Conservation (phyloP, 2,888 invertebrate genomes). For the Pimpla rufipes region DNA sequence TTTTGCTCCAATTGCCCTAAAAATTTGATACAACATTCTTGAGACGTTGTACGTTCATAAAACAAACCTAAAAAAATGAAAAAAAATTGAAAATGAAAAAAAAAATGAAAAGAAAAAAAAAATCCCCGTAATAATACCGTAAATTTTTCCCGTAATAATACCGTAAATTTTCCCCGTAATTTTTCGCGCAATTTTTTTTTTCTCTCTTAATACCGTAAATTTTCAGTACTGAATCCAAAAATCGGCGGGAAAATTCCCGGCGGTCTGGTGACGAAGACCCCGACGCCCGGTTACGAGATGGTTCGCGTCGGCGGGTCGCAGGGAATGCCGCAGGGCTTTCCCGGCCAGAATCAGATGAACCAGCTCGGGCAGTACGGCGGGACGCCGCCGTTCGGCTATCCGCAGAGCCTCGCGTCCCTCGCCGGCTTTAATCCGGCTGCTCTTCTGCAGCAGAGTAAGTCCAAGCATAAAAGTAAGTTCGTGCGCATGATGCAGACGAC, state of each 20-base stretch:
- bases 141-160: too few species aligned
- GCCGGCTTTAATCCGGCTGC: constrained; percentile 91
- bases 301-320: constrained; percentile 86
- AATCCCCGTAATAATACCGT: too few species aligned
- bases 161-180: too few species aligned
- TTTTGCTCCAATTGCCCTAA: too few species aligned
- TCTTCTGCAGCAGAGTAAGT: constrained; percentile 94
- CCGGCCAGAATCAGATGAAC: constrained; percentile 83
- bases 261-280: constrained; percentile 86
- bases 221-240: constrained; percentile 79
- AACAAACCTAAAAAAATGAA: too few species aligned
- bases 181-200: too few species aligned
- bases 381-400: constrained; percentile 74
- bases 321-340: constrained; percentile 79
- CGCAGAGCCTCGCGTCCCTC: constrained; percentile 81
- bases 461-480: constrained; percentile 37
- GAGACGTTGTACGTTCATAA: too few species aligned
- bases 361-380: constrained; percentile 79
- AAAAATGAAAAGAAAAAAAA: too few species aligned
- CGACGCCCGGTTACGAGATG: constrained; percentile 87
- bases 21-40: too few species aligned
- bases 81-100: too few species aligned
- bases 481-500: background rate
- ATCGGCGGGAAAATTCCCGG: constrained; percentile 84
- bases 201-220: background rate